A percentile compares a stretch with the other conserved stretches of the same genome.
Evolutionary conservation across 2,113 vertebrate species (phyloP).

Genomic region (Brevimyrus niger): DNA sequence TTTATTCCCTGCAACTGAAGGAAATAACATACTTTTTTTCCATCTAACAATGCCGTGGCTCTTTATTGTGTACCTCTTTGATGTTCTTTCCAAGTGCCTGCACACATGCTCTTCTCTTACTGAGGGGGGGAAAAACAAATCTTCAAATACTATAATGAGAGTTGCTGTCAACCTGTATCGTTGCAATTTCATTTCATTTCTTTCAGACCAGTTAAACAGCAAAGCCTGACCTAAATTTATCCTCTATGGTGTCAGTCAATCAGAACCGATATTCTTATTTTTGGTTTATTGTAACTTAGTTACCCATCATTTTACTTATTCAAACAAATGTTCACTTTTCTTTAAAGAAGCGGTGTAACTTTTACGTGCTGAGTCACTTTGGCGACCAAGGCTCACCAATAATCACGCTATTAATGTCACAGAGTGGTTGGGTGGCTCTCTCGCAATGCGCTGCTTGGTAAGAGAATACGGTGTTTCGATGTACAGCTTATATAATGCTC

Average conservation of each 20-base stretch:
- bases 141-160: conserved; percentile 3
- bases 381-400: neutral
- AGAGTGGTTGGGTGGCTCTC: neutral
- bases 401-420: neutral
- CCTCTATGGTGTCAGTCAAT: neutral
- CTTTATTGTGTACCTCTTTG: conserved; percentile 5
- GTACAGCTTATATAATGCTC: neutral
- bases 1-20: neutral
- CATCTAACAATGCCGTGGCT: neutral
- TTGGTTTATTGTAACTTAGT: neutral
- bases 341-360: neutral
- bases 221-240: neutral
- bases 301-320: neutral
- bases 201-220: neutral
- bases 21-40: conserved; percentile 2
- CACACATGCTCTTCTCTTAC: neutral
- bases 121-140: neutral
- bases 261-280: neutral
- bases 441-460: neutral
- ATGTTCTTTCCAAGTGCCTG: neutral
- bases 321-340: neutral
- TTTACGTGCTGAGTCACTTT: neutral
- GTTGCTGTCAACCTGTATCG: neutral
- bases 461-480: neutral
- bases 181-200: neutral